Base-by-base conservation (phyloP, 2,113 vertebrate species). In the Alouatta palliata region DNA sequence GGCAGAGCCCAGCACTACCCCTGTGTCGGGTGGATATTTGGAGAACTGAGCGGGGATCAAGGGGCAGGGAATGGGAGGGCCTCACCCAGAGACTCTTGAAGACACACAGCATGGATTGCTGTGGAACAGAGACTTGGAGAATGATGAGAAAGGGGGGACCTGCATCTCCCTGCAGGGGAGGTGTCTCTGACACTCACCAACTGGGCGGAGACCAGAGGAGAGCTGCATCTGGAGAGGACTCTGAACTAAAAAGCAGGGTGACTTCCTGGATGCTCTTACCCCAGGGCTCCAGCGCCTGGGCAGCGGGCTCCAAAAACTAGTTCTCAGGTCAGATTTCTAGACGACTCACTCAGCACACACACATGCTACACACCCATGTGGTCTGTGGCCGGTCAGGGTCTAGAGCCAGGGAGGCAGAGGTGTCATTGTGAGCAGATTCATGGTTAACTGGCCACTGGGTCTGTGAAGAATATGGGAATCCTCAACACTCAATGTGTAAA, bases 281-380 rank as follows among this genome's bases (percentile, higher is more conserved):
- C 52, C 17, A 2, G 7, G 9, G 19, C 5, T 52, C 19, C 32
- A 27, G 25, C 21, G 6, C 35, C 13, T 19, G 10, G 5, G 2
- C 9, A n/a, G 13, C 5, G 4, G 2, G 4, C 30, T 37, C 52
- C 8, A 4, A 23, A 47, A 32, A n/a, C n/a, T 20, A 20, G 16
- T 13, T 13, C 43, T 25, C 30, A 47, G 43, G 32, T 13, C 5
- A 6, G 16, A 83, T 27, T 71, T 73, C 80, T 71, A 12, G 37
- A 81, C 56, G 35, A 56, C 16, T 8, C 49, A 58, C 40, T 25
- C 11, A 27, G 17, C 35, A 64, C 32, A 3, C 43, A 49, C 3
- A 27, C 9, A 0, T 13, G 23, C 8, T 30, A 30, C 6, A 25
- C 43, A 47, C 16, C 10, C 52, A 20, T 10, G 19, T 0, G 4